phyloP scores from a whole-genome alignment of 2,888 invertebrate species.

The Trypoxylon attenuatum region DNA sequence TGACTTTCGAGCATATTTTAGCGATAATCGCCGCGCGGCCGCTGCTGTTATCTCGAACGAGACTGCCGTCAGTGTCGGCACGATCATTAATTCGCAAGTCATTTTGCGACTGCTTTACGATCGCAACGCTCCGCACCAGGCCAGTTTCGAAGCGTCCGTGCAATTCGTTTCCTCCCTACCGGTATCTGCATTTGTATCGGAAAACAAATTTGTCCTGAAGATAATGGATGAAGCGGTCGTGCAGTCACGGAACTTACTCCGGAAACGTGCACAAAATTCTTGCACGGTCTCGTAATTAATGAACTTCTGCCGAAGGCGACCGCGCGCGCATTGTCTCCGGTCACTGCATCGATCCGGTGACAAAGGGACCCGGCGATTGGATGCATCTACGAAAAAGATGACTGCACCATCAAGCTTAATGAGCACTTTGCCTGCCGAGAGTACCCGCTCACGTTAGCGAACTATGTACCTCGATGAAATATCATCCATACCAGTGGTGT shows the following conservation, averaged over 20 bases:
- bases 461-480: too few relatives aligned
- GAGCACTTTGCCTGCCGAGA: too few relatives aligned
- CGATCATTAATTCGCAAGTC: conserved; percentile 67
- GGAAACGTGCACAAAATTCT: conserved; percentile 57
- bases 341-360: conserved; percentile 5
- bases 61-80: conserved; percentile 16
- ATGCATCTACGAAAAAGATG: too few relatives aligned
- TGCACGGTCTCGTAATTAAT: conserved; percentile 62
- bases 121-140: conserved; percentile 18
- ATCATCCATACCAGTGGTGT: too few relatives aligned
- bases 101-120: conserved; percentile 61
- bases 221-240: conserved; percentile 70
- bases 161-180: conserved; percentile 35
- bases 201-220: conserved; percentile 70
- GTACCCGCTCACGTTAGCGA: too few relatives aligned
- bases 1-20: conserved; percentile 31
- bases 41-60: conserved; percentile 34
- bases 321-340: conserved; percentile 21
- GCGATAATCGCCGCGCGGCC: conserved; percentile 24
- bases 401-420: too few relatives aligned
- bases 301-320: conserved; percentile 46
- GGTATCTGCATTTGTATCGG: conserved; percentile 62
- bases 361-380: conserved; percentile 29
- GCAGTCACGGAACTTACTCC: conserved; percentile 56
- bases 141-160: conserved; percentile 50